These are phyloP conservation scores for Drosophila leontia DNA, from an alignment of 1,140 invertebrate genomes.

Conservation along the genomic window DNA sequence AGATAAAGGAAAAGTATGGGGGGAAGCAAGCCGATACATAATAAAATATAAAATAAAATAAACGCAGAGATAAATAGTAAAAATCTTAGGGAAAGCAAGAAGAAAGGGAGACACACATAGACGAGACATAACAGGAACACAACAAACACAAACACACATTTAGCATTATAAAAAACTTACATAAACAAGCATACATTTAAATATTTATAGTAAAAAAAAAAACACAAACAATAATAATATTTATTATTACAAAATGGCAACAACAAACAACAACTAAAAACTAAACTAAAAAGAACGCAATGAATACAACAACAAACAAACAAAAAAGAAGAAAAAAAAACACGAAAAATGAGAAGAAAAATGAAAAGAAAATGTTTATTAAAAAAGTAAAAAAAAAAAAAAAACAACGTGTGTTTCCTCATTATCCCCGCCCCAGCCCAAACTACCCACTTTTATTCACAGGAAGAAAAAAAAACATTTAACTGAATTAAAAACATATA, in stretches of 20 bases:
- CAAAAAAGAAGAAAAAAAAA: constrained; percentile 26
- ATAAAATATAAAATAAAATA: constrained; percentile 73
- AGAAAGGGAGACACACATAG: constrained; percentile 11
- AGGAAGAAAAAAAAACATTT: constrained; percentile 31
- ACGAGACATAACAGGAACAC: constrained; percentile 22
- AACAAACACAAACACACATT: constrained; percentile 43
- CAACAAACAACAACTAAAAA: constrained; percentile 51
- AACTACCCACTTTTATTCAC: constrained; percentile 27
- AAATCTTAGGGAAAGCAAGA: constrained; percentile 63
- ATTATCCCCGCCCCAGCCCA: constrained; percentile 21
- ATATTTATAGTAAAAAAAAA: constrained; percentile 80
- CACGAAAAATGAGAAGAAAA: constrained; percentile 58
- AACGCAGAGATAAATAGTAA: constrained; percentile 49
- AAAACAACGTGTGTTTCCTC: constrained; percentile 54
- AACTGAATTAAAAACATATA: constrained; percentile 14
- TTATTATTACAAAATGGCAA: constrained; percentile 72
- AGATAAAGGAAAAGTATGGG: neutral
- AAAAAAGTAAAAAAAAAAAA: constrained; percentile 64
- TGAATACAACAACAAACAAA: constrained; percentile 54
- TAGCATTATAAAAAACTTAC: constrained; percentile 48
- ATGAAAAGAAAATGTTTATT: constrained; percentile 72
- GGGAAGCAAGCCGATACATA: constrained; percentile 53
- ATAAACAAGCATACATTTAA: constrained; percentile 52
- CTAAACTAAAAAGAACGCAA: constrained; percentile 55
- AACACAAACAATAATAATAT: constrained; percentile 69